Evolutionary conservation across 2,888 invertebrate genomes (phyloP).

Genomic region (Chorisops tibialis): DNA sequence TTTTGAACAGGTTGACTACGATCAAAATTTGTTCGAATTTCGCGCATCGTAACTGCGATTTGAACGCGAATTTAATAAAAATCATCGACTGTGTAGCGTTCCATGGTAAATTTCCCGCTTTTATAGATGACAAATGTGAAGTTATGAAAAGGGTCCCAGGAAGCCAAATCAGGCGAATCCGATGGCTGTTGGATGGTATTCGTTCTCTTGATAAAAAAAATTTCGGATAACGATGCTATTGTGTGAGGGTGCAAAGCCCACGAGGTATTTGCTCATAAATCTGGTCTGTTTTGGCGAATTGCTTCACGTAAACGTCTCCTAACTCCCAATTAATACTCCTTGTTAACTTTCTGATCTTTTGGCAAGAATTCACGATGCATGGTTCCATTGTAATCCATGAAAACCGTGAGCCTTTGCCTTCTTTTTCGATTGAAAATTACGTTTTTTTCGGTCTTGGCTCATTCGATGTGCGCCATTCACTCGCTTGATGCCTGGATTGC

Average conservation of each 20-base stretch:
- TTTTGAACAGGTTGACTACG: too few relatives aligned
- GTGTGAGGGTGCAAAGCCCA: conserved; percentile 4
- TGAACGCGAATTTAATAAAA: too few relatives aligned
- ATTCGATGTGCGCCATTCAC: conserved; percentile 29
- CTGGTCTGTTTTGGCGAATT: background rate
- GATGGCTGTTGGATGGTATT: conserved; percentile 15
- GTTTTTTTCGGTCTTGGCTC: conserved; percentile 33
- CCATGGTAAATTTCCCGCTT: too few relatives aligned
- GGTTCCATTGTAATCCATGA: conserved; percentile 26
- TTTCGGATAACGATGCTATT: conserved; percentile 9
- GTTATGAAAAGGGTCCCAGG: conserved; percentile 4
- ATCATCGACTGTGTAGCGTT: too few relatives aligned
- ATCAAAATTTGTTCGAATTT: too few relatives aligned
- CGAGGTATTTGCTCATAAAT: background rate
- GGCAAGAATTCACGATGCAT: too few relatives aligned
- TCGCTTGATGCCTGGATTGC: conserved; percentile 32
- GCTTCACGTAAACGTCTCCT: background rate
- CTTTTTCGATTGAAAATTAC: conserved; percentile 25
- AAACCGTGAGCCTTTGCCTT: conserved; percentile 34
- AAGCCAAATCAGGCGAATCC: conserved; percentile 18
- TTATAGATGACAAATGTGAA: too few relatives aligned
- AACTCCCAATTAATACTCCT: conserved; percentile 3
- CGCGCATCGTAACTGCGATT: too few relatives aligned
- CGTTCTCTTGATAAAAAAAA: background rate
- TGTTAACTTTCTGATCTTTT: conserved; percentile 15